Conservation (phyloP, 1,140 invertebrate genomes). For the Leptinotarsa undecemlineata region DNA sequence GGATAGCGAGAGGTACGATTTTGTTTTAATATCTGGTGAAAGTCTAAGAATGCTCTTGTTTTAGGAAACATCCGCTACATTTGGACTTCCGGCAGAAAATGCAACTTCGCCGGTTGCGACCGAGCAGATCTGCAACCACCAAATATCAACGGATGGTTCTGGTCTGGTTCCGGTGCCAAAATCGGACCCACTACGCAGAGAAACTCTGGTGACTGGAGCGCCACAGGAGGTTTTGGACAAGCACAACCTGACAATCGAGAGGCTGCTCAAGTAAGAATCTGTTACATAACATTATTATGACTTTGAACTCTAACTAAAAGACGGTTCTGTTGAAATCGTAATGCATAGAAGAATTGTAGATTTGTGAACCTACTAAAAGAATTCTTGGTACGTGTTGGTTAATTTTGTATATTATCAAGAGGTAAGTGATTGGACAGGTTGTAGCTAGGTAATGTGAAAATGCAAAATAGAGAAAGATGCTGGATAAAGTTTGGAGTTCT, state of each 20-base stretch:
- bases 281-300: no score
- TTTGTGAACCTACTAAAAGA: no score
- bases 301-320: no score
- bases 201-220: conserved; percentile 86
- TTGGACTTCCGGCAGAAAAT: conserved; percentile 90
- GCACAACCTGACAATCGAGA: conserved; percentile 88
- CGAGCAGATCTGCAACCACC: conserved; percentile 83
- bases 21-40: conserved; percentile 44
- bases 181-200: conserved; percentile 85
- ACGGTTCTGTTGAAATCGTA: no score
- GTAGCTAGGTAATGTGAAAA: no score
- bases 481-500: no score
- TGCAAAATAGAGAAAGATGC: no score
- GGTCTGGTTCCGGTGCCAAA: conserved; percentile 87
- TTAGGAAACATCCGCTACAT: conserved; percentile 65
- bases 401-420: no score
- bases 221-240: conserved; percentile 82
- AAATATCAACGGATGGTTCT: conserved; percentile 91
- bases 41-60: background rate
- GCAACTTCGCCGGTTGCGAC: conserved; percentile 90
- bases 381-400: no score
- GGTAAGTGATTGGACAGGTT: no score
- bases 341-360: no score
- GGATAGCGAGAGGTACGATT: conserved; percentile 69
- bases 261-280: conserved; percentile 72